Evolutionary conservation across 1,140 invertebrate genomes (phyloP).

Genomic region (Dreissena polymorpha): DNA sequence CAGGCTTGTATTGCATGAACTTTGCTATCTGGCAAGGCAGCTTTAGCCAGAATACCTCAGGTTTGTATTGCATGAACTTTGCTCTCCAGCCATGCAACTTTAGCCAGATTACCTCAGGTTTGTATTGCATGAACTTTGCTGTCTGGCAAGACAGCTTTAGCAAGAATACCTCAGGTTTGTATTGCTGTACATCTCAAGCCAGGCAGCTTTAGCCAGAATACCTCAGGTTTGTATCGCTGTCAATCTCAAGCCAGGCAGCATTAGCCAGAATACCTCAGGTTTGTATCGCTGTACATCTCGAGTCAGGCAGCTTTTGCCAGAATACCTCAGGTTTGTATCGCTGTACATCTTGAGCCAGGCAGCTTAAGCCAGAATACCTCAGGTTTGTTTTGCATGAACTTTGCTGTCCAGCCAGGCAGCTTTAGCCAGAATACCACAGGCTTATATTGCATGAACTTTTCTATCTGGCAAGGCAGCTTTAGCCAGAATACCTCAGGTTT

Average conservation of each 20-base stretch:
- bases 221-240: too few species aligned
- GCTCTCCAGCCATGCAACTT: neutral
- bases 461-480: constrained; percentile 84
- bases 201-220: too few species aligned
- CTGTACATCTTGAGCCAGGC: neutral
- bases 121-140: constrained; percentile 62
- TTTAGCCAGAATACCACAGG: neutral
- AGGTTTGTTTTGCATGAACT: neutral
- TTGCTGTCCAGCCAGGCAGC: neutral
- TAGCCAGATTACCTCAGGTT: neutral
- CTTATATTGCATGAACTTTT: too few species aligned
- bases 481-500: constrained; percentile 83
- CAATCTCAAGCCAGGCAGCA: too few species aligned
- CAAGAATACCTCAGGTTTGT: constrained; percentile 83
- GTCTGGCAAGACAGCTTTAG: constrained; percentile 84
- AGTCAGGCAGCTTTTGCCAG: constrained; percentile 85
- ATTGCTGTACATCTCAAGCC: too few species aligned
- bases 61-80: neutral
- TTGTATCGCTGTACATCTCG: constrained; percentile 86
- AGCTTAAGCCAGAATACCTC: neutral
- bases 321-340: constrained; percentile 81
- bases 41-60: neutral
- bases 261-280: too few species aligned
- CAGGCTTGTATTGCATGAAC: constrained; percentile 77
- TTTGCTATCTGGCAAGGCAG: neutral